Evolutionary conservation across 2,888 invertebrate species (phyloP).

Genomic region (Pocota personata): DNA sequence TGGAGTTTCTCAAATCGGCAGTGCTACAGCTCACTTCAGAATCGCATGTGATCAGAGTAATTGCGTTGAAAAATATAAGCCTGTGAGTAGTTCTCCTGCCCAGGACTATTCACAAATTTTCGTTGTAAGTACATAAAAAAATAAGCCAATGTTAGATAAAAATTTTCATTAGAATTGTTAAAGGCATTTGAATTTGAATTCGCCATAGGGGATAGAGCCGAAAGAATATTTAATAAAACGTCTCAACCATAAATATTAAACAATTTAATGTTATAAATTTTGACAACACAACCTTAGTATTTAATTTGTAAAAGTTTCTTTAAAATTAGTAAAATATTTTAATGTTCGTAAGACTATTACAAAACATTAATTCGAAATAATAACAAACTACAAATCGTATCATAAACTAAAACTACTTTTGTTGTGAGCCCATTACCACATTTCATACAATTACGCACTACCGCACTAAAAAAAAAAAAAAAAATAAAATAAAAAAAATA

Average conservation of each 20-base stretch:
- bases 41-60: too few relatives aligned
- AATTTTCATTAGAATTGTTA: too few relatives aligned
- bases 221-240: constrained; percentile 37
- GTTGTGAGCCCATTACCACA: constrained; percentile 75
- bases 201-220: too few relatives aligned
- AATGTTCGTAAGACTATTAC: background rate
- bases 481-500: constrained; percentile 11
- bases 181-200: too few relatives aligned
- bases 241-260: constrained; percentile 13
- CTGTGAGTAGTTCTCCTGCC: too few relatives aligned
- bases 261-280: constrained; percentile 20
- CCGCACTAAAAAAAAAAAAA: constrained; percentile 5
- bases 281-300: constrained; percentile 17
- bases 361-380: constrained; percentile 1
- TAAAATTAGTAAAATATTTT: background rate
- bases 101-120: too few relatives aligned
- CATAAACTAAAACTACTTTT: background rate
- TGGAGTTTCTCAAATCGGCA: too few relatives aligned
- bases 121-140: too few relatives aligned
- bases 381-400: background rate
- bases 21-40: too few relatives aligned
- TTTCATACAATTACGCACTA: constrained; percentile 57
- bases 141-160: too few relatives aligned
- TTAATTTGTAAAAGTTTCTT: constrained; percentile 1
- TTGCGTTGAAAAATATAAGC: too few relatives aligned